A percentile compares a stretch with the other conserved stretches of the same genome.
Conservation (phyloP, 2,797 vertebrate genomes). For the Acrossocheilus wenchowensis region DNA sequence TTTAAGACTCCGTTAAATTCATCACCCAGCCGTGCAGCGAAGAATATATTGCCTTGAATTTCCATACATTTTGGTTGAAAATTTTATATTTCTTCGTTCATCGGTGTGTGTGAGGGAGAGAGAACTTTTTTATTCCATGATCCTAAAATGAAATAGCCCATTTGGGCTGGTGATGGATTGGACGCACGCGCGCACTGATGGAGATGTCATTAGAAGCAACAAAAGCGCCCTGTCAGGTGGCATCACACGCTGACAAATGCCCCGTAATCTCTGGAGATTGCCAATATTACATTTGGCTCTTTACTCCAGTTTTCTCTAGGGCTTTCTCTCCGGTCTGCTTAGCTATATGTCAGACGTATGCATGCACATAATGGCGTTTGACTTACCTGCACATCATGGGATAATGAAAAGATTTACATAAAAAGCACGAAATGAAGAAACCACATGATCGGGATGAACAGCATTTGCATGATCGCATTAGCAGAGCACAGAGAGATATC, state of each 20-base stretch:
- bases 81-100: conserved; percentile 83
- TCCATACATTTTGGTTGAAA: conserved; percentile 85
- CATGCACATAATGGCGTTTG: conserved; percentile 29
- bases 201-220: conserved; percentile 50
- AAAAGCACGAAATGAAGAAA: conserved; percentile 36
- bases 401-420: conserved; percentile 45
- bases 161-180: conserved; percentile 79
- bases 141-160: conserved; percentile 77
- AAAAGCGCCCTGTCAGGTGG: conserved; percentile 56
- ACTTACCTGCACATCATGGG: conserved; percentile 26
- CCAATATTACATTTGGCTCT: conserved; percentile 52
- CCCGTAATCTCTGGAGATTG: conserved; percentile 51
- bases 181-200: conserved; percentile 43
- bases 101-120: conserved; percentile 76
- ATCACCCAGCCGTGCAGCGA: conserved; percentile 80
- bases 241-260: conserved; percentile 49
- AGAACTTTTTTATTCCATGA: conserved; percentile 78
- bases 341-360: conserved; percentile 42
- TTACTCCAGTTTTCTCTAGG: conserved; percentile 37
- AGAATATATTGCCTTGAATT: conserved; percentile 87
- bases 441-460: conserved; percentile 2
- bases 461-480: conserved; percentile 32
- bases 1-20: conserved; percentile 77
- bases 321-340: conserved; percentile 44
- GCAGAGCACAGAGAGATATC: neutral